Conservation (phyloP, 2,113 vertebrate species). For the Addax nasomaculatus region DNA sequence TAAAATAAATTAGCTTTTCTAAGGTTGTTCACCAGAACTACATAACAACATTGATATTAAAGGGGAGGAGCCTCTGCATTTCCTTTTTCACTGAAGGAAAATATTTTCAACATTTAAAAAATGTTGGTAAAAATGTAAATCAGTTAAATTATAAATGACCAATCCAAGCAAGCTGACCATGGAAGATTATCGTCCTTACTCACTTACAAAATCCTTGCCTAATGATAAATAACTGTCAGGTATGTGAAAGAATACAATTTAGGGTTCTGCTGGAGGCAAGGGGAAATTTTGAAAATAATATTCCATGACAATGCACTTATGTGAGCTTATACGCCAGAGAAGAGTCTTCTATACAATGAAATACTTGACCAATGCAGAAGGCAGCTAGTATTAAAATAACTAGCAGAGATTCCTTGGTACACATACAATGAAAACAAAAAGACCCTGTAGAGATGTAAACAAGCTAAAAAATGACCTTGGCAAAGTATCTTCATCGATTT, state of each 20-base stretch:
- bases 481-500: slow-evolving; percentile 62
- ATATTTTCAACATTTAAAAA: slow-evolving; percentile 40
- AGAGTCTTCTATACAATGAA: neutral
- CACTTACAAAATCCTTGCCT: slow-evolving; percentile 31
- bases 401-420: neutral
- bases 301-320: slow-evolving; percentile 22
- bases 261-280: neutral
- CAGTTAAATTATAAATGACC: neutral
- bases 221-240: neutral
- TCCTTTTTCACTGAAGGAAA: slow-evolving; percentile 20
- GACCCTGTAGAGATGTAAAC: slow-evolving; percentile 35
- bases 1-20: slow-evolving; percentile 63
- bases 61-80: neutral
- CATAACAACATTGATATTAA: slow-evolving; percentile 22
- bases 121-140: slow-evolving; percentile 31
- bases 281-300: neutral
- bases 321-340: neutral
- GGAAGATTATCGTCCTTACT: neutral
- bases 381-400: slow-evolving; percentile 5
- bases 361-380: neutral
- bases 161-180: neutral
- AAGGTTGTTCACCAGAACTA: slow-evolving; percentile 19
- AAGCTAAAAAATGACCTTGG: slow-evolving; percentile 62
- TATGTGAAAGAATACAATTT: neutral
- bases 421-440: slow-evolving; percentile 45